phyloP scores from a whole-genome alignment of 1,140 invertebrate species.

The Pristionchus pacificus region DNA sequence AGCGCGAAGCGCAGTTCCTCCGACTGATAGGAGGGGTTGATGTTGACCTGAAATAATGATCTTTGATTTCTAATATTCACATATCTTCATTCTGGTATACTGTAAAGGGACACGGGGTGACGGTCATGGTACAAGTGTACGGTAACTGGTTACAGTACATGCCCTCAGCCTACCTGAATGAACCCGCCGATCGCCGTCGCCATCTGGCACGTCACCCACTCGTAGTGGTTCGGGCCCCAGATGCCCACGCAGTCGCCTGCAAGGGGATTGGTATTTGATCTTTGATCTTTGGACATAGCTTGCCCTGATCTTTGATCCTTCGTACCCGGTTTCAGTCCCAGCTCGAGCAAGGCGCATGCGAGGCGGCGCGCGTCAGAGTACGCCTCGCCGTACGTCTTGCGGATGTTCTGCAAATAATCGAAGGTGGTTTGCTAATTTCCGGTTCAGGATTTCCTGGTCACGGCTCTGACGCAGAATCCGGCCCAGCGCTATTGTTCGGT shows the following conservation, averaged over 20 bases:
- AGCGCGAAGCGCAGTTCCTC: constrained; percentile 74
- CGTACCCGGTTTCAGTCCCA: constrained; percentile 68
- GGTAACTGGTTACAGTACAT: too few relatives aligned
- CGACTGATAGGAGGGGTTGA: constrained; percentile 65
- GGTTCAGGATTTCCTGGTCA: too few relatives aligned
- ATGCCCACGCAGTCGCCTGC: constrained; percentile 77
- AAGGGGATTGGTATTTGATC: constrained; percentile 69
- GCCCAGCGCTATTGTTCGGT: background rate
- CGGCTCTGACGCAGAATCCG: too few relatives aligned
- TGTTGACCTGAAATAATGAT: constrained; percentile 67
- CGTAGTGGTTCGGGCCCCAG: constrained; percentile 78
- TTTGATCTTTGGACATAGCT: constrained; percentile 25
- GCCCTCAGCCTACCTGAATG: constrained; percentile 2
- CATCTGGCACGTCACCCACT: constrained; percentile 75
- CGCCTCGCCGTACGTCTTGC: constrained; percentile 32
- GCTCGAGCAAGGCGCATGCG: constrained; percentile 73
- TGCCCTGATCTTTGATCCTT: constrained; percentile 8
- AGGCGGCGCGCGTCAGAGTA: constrained; percentile 69
- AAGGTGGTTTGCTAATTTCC: too few relatives aligned
- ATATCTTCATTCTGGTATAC: background rate
- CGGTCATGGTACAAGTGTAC: too few relatives aligned
- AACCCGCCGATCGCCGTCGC: constrained; percentile 76
- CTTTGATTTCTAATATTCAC: too few relatives aligned
- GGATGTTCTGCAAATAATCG: constrained; percentile 23
- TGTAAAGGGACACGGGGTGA: background rate